Evolutionary conservation across 2,113 vertebrate species (phyloP), one percentile per base, ranked within the genome.

Genomic region (Fregata magnificens): DNA sequence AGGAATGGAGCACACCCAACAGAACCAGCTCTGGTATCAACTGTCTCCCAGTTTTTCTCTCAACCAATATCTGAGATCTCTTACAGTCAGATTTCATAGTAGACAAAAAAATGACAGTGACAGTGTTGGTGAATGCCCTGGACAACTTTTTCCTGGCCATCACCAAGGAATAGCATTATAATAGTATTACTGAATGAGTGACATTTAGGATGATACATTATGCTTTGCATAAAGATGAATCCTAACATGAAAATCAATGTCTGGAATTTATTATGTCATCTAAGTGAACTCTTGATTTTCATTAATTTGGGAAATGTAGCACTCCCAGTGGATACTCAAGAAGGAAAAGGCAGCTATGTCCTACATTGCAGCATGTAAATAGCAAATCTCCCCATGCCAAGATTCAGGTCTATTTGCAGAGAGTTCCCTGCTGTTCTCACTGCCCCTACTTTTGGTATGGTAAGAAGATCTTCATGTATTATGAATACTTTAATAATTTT

Each of bases 261-360:
- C 87, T 93, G 92, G 85, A 92, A 94, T 93, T 96, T 93, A 95
- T 93, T 52, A 82, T 77, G 58, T 82, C 87, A 52, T 94, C 94
- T 94, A 74, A 71, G 16, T 89, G 89, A 94, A 90, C 45, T 73
- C 59, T 79, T 85, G 53, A 62, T 93, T 95, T 93, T 80, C 79
- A 82, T 89, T 90, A 77, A 77, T 90, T 90, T 42, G 36, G 31
- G 66, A 95, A 94, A 49, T 1, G 0, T 66, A 88, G 28, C 58
- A 65, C 50, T 88, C 53, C 34, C 38, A 58, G 53, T 9, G 40
- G 52, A 53, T 79, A 69, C 28, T 85, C n/a, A 31, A 21, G 86
- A 92, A 65, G 11, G 52, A 85, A 84, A 94, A 94, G 52, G 19
- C 31, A 96, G n/a, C 7, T 66, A 67, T 81, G 29, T 55, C 47